Base-by-base conservation (phyloP, 2,888 invertebrate species). In the Drosophila niveifrons region DNA sequence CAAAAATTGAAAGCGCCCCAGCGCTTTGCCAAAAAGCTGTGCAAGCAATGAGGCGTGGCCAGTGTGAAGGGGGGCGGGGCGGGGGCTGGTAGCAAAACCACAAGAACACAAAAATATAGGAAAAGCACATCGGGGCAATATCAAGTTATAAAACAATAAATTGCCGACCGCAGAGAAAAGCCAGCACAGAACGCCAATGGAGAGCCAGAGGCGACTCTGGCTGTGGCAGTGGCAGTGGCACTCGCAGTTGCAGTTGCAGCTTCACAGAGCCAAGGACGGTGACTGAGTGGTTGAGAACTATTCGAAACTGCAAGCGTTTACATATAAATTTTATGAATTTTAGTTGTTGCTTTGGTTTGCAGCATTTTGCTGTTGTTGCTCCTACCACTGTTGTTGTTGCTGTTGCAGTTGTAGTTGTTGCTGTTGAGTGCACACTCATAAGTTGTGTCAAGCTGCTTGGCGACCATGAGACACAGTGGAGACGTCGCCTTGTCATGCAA, bases 401-500 rank as follows among this genome's bases (percentile, higher is more conserved):
- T 17, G 34, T 17, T 50, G 44, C 28, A 56, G 28, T 34, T 47
- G 29, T 2, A 39, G 39, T 15, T 41, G 73, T 36, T 77, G 63
- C 17, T 61, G 63, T 28, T 52, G 66, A 68, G 83, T 77, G 80
- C 88, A 81, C 62, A 72, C 85, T 85, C 67, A 57, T 71, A 82
- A 85, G 71, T 78, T 85, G 80, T 57, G 70, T 75, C 68, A 58
- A 78, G 78, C 83, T 67, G 74, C 64, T 66, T 71, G 62, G 50
- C 64, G 80, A 71, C 84, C 86, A 74, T 82, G 86, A 90, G 90
- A 90, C 90, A 80, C 64, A 56, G 59, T 64, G 90, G 89, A 90
- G 90, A 84, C 90, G 55, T 47, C 66, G 82, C 82, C 89, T 87
- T 89, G 89, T 88, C 82, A 86, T 89, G 86, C 82, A 88, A 89